Evolutionary conservation across 2,797 vertebrate species (phyloP).

Genomic region (Leuciscus waleckii): DNA sequence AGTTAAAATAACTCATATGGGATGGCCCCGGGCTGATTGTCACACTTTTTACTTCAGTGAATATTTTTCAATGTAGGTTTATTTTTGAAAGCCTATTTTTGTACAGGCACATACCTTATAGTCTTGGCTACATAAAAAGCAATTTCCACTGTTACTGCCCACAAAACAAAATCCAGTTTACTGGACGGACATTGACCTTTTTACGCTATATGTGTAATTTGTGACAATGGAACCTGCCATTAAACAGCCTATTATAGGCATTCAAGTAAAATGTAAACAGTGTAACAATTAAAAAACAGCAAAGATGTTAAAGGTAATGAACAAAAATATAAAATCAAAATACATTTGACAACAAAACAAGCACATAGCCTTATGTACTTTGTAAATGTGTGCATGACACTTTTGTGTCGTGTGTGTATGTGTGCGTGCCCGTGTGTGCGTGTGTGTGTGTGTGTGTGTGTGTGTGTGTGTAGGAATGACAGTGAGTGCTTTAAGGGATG

Average conservation of each 20-base stretch:
- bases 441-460: constrained; percentile 23
- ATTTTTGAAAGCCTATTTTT: not conserved
- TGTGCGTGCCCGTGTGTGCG: constrained; percentile 8
- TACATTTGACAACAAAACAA: not conserved
- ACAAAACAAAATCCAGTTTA: not conserved
- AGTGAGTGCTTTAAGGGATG: constrained; percentile 93
- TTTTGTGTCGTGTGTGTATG: not conserved
- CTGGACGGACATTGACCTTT: not conserved
- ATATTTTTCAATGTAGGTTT: not conserved
- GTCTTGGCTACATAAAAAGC: not conserved
- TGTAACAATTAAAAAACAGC: not conserved
- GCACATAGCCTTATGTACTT: not conserved
- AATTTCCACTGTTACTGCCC: not conserved
- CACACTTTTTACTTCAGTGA: not conserved
- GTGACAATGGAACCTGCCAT: not conserved
- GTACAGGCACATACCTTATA: not conserved
- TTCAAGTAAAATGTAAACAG: not conserved
- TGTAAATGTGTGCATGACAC: constrained; percentile 4
- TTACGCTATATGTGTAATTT: not conserved
- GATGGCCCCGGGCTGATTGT: not conserved
- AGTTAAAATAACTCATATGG: not conserved
- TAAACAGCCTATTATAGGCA: not conserved
- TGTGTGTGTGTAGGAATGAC: constrained; percentile 86
- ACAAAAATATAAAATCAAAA: not conserved
- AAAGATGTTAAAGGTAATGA: not conserved